Conservation (phyloP, 2,113 vertebrate species). For the Corydoras maculifer region DNA sequence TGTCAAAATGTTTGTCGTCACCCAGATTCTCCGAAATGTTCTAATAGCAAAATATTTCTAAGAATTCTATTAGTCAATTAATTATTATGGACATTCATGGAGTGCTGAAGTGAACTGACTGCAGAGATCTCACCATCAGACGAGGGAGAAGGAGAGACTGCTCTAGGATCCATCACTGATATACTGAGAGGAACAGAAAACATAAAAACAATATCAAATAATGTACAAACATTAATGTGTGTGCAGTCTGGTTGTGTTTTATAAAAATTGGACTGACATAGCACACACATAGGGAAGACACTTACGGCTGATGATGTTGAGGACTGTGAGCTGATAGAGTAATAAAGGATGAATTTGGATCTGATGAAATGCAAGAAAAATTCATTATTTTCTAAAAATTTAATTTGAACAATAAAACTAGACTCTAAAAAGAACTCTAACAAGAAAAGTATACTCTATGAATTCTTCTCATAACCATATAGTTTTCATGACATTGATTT, state of each 20-base stretch:
- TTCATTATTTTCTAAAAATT: no score
- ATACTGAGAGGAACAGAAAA: conserved; percentile 18
- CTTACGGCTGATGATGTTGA: conserved; percentile 39
- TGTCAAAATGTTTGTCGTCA: no score
- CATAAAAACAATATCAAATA: not conserved
- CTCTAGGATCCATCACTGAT: conserved; percentile 4
- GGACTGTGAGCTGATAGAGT: not conserved
- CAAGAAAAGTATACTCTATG: no score
- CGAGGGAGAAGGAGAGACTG: conserved; percentile 9
- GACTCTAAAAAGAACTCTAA: no score
- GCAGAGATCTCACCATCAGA: conserved; percentile 32
- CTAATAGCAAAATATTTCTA: no score
- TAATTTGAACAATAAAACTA: no score
- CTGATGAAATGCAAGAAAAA: conserved; percentile 9
- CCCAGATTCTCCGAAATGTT: no score
- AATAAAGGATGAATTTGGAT: not conserved
- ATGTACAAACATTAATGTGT: not conserved
- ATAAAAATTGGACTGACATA: not conserved
- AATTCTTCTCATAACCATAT: no score
- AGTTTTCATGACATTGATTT: no score
- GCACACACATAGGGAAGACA: not conserved
- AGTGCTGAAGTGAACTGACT: not conserved
- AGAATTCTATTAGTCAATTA: no score
- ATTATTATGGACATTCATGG: no score
- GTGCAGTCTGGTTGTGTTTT: conserved; percentile 1